Evolutionary conservation across 1,140 invertebrate species (phyloP).

Genomic region (Zaprionus gabonicus): DNA sequence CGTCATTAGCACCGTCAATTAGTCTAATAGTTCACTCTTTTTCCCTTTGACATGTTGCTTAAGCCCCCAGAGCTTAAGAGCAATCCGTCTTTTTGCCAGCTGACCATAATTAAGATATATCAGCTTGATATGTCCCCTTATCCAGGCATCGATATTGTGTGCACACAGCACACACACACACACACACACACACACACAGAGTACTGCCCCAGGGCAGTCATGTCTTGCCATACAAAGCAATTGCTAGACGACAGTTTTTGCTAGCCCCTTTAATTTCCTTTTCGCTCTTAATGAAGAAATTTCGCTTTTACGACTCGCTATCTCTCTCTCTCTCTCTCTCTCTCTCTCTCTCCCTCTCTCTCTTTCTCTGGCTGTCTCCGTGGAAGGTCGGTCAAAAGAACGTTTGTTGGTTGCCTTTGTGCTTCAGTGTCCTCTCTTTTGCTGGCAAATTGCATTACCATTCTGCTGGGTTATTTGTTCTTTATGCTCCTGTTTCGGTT

Average conservation of each 20-base stretch:
- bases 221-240: background rate
- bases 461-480: constrained; percentile 5
- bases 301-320: constrained; percentile 1
- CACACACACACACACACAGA: too few species aligned
- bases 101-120: constrained; percentile 12
- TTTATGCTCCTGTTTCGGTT: constrained; percentile 1
- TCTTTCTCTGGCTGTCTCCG: background rate
- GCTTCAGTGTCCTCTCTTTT: background rate
- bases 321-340: background rate
- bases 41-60: background rate
- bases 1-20: background rate
- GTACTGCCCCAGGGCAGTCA: background rate
- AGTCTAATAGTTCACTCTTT: constrained; percentile 2
- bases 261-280: constrained; percentile 14
- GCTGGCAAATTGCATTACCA: constrained; percentile 10
- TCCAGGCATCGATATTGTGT: background rate
- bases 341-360: background rate
- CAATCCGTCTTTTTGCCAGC: constrained; percentile 5
- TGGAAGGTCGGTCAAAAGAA: background rate
- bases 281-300: constrained; percentile 19
- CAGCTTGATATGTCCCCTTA: background rate
- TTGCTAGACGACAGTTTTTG: constrained; percentile 24
- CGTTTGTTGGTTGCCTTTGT: background rate
- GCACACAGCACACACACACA: background rate
- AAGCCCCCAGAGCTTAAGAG: background rate